A percentile compares a stretch with the other conserved stretches of the same genome.
phyloP scores from a whole-genome alignment of 2,797 vertebrate genomes.

The Cirrhinus mrigala region DNA sequence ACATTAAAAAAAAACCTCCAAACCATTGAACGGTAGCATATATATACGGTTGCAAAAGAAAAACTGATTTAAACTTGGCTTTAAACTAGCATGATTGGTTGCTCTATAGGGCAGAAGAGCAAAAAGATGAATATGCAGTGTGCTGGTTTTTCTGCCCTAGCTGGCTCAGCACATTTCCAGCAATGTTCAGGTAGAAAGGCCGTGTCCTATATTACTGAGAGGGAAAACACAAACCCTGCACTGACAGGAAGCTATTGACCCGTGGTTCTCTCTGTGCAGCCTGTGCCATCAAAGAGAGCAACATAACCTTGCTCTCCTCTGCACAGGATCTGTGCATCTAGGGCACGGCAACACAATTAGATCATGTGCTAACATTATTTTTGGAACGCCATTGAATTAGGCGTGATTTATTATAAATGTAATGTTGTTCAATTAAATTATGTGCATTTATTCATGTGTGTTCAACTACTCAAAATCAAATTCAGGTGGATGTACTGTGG shows the following conservation, averaged over 20 bases:
- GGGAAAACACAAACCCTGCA: slow-evolving; percentile 54
- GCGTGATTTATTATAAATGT: background rate
- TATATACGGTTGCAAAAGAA: background rate
- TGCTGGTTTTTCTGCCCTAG: slow-evolving; percentile 20
- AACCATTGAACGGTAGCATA: too few species aligned
- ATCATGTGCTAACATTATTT: background rate
- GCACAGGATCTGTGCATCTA: slow-evolving; percentile 2
- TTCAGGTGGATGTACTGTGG: slow-evolving; percentile 6
- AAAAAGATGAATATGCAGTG: slow-evolving; percentile 30
- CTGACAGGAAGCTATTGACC: slow-evolving; percentile 62
- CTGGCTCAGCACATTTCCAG: slow-evolving; percentile 61
- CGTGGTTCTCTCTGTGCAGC: slow-evolving; percentile 33
- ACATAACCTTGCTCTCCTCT: slow-evolving; percentile 3
- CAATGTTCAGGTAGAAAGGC: slow-evolving; percentile 45
- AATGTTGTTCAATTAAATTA: background rate
- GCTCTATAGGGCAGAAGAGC: background rate
- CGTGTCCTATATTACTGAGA: slow-evolving; percentile 58
- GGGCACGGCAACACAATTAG: background rate
- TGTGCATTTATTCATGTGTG: background rate
- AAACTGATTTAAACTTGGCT: background rate
- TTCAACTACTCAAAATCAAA: background rate
- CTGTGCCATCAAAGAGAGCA: slow-evolving; percentile 28
- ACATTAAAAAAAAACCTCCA: too few species aligned
- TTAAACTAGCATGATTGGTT: background rate
- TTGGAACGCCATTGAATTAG: background rate